Evolutionary conservation across 2,797 vertebrate genomes (phyloP).

Genomic region (Odontamblyopus lacepedii): DNA sequence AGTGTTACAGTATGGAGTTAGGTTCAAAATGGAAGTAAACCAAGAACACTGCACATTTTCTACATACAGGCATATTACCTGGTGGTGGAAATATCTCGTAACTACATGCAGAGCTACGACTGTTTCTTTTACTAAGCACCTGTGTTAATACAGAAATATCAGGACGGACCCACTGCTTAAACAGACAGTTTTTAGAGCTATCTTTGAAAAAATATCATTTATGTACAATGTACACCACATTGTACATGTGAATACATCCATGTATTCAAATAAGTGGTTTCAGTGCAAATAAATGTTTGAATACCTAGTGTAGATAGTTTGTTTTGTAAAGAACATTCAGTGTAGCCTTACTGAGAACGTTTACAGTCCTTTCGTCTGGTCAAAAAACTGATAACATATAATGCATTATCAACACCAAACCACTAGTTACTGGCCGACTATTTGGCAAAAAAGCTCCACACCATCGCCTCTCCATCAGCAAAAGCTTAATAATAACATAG

Average conservation of each 20-base stretch:
- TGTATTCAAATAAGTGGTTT: constrained; percentile 64
- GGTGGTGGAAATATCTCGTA: constrained; percentile 38
- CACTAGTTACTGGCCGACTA: constrained; percentile 69
- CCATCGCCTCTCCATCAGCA: constrained; percentile 50
- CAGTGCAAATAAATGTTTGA: constrained; percentile 73
- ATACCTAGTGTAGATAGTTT: constrained; percentile 48
- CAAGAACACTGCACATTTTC: constrained; percentile 38
- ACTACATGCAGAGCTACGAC: constrained; percentile 60
- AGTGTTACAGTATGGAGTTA: constrained; percentile 20
- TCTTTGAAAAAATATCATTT: constrained; percentile 65
- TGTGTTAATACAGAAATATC: constrained; percentile 30
- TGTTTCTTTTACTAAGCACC: constrained; percentile 45
- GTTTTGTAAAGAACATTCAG: constrained; percentile 32
- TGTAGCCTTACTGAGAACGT: constrained; percentile 42
- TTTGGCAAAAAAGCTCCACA: constrained; percentile 68
- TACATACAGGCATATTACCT: constrained; percentile 36
- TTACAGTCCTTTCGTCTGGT: constrained; percentile 52
- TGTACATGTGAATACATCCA: constrained; percentile 58
- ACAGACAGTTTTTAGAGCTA: constrained; percentile 45
- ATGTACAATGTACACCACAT: constrained; percentile 54
- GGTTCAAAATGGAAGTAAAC: constrained; percentile 30
- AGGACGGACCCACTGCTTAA: constrained; percentile 22
- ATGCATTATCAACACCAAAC: constrained; percentile 66
- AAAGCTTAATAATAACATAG: constrained; percentile 76
- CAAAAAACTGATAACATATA: constrained; percentile 49